phyloP scores from a whole-genome alignment of 2,113 vertebrate species.

The Pelobates fuscus region DNA sequence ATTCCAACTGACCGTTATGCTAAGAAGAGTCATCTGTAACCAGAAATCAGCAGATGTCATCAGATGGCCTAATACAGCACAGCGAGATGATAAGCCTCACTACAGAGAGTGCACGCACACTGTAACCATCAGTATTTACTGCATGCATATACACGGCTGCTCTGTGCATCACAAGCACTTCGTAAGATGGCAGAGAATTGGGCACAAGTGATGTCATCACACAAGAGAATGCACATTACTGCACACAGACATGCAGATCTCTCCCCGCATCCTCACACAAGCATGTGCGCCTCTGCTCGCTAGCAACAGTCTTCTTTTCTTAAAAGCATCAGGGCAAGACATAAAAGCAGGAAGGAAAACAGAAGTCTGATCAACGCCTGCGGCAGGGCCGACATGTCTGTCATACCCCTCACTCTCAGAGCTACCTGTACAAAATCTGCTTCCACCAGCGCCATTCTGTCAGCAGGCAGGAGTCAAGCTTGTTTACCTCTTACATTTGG shows the following conservation, averaged over 20 bases:
- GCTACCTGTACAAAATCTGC: neutral
- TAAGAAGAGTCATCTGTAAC: no score
- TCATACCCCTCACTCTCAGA: neutral
- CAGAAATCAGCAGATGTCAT: neutral
- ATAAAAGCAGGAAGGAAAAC: neutral
- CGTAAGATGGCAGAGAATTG: neutral
- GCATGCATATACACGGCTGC: neutral
- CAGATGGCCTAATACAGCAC: neutral
- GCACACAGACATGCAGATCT: neutral
- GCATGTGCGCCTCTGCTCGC: neutral
- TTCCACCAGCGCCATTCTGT: neutral
- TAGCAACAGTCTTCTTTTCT: no score
- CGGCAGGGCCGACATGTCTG: neutral
- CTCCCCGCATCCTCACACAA: neutral
- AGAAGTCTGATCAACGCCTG: neutral
- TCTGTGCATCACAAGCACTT: neutral
- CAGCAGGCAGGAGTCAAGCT: neutral
- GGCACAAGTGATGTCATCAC: neutral
- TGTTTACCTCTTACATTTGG: slow-evolving; percentile 1
- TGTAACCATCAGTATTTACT: neutral
- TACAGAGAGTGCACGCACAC: neutral
- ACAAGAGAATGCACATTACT: neutral
- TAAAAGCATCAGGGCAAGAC: neutral
- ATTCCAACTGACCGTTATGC: neutral
- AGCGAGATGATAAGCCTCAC: no score